Conservation (phyloP, 2,888 invertebrate species). For the Drosophila histrio region DNA sequence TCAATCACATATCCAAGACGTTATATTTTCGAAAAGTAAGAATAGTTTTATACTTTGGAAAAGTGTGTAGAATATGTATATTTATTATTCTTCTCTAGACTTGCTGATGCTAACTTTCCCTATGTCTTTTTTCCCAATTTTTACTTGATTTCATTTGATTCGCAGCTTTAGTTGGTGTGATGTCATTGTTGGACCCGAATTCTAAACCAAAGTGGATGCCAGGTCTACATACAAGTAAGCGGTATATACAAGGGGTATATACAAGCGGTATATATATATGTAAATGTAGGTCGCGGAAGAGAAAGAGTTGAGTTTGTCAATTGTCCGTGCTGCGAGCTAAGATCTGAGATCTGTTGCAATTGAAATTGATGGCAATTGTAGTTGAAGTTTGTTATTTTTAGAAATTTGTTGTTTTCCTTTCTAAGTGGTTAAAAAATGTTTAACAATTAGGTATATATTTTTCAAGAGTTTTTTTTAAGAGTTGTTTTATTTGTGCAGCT, state of each 20-base stretch:
- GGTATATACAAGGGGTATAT: neutral
- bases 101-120: constrained; percentile 3
- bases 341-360: constrained; percentile 56
- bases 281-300: constrained; percentile 65
- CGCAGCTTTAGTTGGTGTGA: constrained; percentile 54
- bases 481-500: constrained; percentile 66
- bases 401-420: constrained; percentile 41
- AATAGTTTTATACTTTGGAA: neutral
- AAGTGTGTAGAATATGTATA: neutral
- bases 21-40: too few relatives aligned
- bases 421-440: constrained; percentile 36
- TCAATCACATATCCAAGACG: too few relatives aligned
- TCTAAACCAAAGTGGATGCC: constrained; percentile 48
- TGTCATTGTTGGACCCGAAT: constrained; percentile 56
- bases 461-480: constrained; percentile 21
- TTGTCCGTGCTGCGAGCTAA: constrained; percentile 35
- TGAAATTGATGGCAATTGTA: constrained; percentile 64
- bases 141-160: constrained; percentile 56
- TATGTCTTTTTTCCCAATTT: constrained; percentile 17
- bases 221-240: constrained; percentile 21
- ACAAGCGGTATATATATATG: neutral
- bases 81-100: neutral
- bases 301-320: constrained; percentile 64
- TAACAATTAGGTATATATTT: constrained; percentile 26
- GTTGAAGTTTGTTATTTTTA: constrained; percentile 67